A percentile compares a stretch with the other conserved stretches of the same genome.
Evolutionary conservation across 1,140 invertebrate genomes (phyloP).

Genomic region (Drosophila elegans): DNA sequence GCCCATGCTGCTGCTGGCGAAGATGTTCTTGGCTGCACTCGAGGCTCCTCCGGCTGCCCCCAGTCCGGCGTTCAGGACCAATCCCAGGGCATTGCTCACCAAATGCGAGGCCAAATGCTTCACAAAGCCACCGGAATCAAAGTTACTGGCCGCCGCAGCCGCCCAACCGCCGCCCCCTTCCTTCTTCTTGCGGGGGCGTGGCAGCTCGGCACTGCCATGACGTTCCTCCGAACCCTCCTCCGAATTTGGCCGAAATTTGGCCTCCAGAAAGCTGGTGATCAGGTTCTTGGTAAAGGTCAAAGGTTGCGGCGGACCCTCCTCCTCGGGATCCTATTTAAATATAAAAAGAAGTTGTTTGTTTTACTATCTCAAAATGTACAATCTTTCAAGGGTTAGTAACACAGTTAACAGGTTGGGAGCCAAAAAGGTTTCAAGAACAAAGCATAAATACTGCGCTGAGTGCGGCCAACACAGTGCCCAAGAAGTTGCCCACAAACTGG

Average conservation of each 20-base stretch:
- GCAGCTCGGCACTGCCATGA: constrained; percentile 53
- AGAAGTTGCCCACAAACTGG: constrained; percentile 84
- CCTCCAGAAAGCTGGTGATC: constrained; percentile 67
- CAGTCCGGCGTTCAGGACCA: constrained; percentile 77
- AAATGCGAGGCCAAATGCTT: constrained; percentile 76
- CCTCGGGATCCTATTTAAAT: constrained; percentile 75
- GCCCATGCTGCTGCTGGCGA: constrained; percentile 71
- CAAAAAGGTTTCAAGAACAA: neutral
- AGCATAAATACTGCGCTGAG: constrained; percentile 84
- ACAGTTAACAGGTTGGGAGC: constrained; percentile 25
- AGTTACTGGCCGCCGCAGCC: constrained; percentile 29
- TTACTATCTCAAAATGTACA: neutral
- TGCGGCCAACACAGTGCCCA: constrained; percentile 79
- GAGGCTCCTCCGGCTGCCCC: constrained; percentile 78
- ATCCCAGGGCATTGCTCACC: constrained; percentile 69
- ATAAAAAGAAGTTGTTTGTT: neutral
- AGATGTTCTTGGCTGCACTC: constrained; percentile 62
- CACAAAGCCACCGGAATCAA: constrained; percentile 76
- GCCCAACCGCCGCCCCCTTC: constrained; percentile 31
- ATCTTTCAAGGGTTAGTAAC: constrained; percentile 42
- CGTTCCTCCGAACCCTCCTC: constrained; percentile 56
- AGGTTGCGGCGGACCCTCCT: constrained; percentile 77
- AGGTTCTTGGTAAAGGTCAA: constrained; percentile 73
- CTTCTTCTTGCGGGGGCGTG: constrained; percentile 37
- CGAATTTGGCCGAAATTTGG: constrained; percentile 59